Evolutionary conservation across 2,113 vertebrate species (phyloP).

Genomic region (Paradisaea rubra): DNA sequence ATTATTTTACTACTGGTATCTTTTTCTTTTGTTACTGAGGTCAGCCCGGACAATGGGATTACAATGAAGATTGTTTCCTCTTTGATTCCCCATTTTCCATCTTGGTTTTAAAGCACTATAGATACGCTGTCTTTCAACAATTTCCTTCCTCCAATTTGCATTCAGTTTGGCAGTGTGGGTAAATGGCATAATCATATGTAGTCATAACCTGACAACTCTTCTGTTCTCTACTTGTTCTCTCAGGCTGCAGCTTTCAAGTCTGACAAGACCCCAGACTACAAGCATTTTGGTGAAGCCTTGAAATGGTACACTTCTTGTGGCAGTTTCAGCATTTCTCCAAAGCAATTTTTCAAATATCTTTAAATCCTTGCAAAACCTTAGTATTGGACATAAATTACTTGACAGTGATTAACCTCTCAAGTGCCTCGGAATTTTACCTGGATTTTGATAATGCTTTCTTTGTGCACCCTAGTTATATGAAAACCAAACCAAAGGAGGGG

Average conservation of each 20-base stretch:
- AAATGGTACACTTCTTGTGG: not conserved
- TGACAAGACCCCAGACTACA: not conserved
- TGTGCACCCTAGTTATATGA: not conserved
- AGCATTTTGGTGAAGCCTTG: not conserved
- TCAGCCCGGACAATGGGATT: not conserved
- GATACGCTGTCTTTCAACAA: not conserved
- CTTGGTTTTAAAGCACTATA: not conserved
- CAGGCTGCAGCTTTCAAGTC: not conserved
- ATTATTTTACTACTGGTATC: not conserved
- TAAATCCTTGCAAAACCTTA: not conserved
- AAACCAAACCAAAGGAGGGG: not conserved
- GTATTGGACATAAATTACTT: not conserved
- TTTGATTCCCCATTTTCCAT: not conserved
- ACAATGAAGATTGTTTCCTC: not conserved
- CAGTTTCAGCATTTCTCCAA: not conserved
- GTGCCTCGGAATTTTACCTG: not conserved
- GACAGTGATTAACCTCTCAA: not conserved
- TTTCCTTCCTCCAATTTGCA: not conserved
- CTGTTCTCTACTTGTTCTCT: not conserved
- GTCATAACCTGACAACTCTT: not conserved
- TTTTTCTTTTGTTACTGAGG: not conserved
- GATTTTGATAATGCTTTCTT: not conserved
- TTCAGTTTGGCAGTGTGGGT: not conserved
- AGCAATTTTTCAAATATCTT: not conserved
- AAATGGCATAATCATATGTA: not conserved